phyloP scores from a whole-genome alignment of 2,113 vertebrate genomes.

The Rhynchopsitta pachyrhyncha region DNA sequence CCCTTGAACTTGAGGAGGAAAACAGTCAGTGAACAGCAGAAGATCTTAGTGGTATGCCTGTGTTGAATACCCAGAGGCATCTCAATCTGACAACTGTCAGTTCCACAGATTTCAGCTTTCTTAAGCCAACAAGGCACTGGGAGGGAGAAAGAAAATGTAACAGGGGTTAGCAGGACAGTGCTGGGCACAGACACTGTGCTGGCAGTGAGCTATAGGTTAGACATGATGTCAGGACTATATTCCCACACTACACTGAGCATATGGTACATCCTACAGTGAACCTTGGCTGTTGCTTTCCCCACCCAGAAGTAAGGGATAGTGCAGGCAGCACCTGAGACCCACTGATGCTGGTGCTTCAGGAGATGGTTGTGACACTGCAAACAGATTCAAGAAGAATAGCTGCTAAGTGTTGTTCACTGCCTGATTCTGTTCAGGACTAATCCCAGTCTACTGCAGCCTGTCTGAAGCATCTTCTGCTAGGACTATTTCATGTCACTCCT shows the following conservation, averaged over 20 bases:
- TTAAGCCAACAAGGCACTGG: background rate
- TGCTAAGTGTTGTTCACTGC: fast-evolving
- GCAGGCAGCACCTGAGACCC: background rate
- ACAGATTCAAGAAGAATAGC: background rate
- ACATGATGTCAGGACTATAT: too few relatives aligned
- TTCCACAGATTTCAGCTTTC: background rate
- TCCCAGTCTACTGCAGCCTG: background rate
- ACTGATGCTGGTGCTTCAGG: fast-evolving
- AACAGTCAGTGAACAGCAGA: background rate
- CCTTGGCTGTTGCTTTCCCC: background rate
- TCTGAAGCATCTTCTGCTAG: background rate
- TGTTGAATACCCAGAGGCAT: background rate
- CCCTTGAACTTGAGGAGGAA: background rate
- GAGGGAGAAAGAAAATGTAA: background rate
- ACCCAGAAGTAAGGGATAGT: background rate
- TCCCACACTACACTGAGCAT: background rate
- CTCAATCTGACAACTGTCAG: fast-evolving
- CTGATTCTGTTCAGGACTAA: background rate
- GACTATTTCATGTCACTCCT: background rate
- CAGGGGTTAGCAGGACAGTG: background rate
- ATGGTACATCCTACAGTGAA: background rate
- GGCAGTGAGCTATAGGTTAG: background rate
- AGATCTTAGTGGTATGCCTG: background rate
- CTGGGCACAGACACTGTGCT: too few relatives aligned
- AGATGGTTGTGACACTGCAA: background rate